phyloP scores from a whole-genome alignment of 1,140 invertebrate species.

The Sycophila sp. region DNA sequence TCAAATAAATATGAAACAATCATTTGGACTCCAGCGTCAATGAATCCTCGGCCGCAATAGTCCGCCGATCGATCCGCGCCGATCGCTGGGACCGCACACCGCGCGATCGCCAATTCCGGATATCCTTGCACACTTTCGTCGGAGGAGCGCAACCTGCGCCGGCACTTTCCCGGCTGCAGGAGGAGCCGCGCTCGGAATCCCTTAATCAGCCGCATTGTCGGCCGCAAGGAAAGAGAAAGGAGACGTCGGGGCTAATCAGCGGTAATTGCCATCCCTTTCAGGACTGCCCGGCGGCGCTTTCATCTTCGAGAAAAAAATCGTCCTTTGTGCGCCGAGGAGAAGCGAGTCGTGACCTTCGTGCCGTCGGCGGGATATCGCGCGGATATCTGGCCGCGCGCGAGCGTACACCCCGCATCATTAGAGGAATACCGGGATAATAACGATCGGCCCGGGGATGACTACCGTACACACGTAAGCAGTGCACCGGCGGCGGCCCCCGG shows the following conservation, averaged over 20 bases:
- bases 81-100: no score
- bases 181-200: background rate
- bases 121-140: no score
- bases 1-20: background rate
- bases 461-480: background rate
- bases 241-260: slow-evolving; percentile 46
- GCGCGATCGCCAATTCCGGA: no score
- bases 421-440: slow-evolving; percentile 4
- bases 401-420: background rate
- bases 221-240: background rate
- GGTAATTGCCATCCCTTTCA: slow-evolving; percentile 53
- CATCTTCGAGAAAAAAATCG: slow-evolving; percentile 2
- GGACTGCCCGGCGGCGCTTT: background rate
- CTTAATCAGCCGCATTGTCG: background rate
- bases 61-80: no score
- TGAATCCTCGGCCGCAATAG: no score
- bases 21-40: background rate
- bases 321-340: slow-evolving; percentile 15
- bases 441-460: background rate
- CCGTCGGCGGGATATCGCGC: background rate
- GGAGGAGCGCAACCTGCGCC: no score
- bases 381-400: background rate
- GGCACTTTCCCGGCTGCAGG: no score
- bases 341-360: slow-evolving; percentile 1
- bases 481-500: background rate